Evolutionary conservation across 2,888 invertebrate species (phyloP).

Genomic region (Drosophila demipolita): DNA sequence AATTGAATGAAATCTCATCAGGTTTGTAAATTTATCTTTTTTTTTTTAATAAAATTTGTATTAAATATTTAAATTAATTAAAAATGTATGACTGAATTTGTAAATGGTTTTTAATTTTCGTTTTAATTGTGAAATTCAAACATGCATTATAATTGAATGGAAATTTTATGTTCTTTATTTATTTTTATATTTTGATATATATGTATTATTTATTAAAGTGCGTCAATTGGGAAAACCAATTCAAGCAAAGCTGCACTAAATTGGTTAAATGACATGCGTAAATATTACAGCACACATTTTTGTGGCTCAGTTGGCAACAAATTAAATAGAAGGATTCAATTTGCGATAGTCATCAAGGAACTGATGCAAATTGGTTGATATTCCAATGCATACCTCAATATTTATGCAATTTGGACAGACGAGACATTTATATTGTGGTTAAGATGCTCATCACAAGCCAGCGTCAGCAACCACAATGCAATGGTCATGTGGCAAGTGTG

Average conservation of each 20-base stretch:
- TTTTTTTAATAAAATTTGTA: neutral
- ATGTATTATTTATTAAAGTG: constrained; percentile 14
- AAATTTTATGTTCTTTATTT: neutral
- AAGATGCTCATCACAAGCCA: constrained; percentile 40
- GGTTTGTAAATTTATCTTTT: neutral
- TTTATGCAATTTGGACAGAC: constrained; percentile 66
- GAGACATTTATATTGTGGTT: constrained; percentile 65
- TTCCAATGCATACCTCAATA: constrained; percentile 46
- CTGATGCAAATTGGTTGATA: constrained; percentile 33
- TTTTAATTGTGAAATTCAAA: neutral
- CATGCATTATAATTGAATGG: neutral
- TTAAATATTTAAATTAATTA: neutral
- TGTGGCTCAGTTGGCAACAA: constrained; percentile 17
- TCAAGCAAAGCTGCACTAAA: constrained; percentile 9
- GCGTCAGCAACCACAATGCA: constrained; percentile 22
- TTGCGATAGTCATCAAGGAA: constrained; percentile 24
- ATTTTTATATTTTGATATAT: neutral
- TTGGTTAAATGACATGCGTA: constrained; percentile 23
- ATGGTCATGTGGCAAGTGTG: constrained; percentile 44
- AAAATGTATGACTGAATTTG: neutral
- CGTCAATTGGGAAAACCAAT: constrained; percentile 22
- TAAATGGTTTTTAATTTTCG: neutral
- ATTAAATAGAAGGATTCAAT: constrained; percentile 23
- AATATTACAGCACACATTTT: constrained; percentile 22
- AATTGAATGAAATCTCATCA: constrained; percentile 10